Percentiles rank a stretch among this genome's conserved stretches.
These are phyloP conservation scores for Sturnus vulgaris DNA, from an alignment of 2,113 vertebrate genomes.

Conservation along the genomic window DNA sequence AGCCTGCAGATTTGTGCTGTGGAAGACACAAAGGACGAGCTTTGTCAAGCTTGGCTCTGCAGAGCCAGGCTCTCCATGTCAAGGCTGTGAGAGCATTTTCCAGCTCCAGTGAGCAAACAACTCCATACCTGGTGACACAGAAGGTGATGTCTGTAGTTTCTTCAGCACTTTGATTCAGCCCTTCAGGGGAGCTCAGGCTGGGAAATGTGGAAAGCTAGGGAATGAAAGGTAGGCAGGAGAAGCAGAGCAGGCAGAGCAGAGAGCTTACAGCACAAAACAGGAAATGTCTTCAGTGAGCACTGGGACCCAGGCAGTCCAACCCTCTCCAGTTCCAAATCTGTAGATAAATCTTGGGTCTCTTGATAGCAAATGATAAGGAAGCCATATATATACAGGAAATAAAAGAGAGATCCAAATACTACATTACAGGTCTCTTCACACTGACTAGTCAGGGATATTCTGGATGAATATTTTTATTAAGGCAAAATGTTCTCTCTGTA, in stretches of 20 bases:
- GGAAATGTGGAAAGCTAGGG: not conserved
- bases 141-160: not conserved
- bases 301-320: not conserved
- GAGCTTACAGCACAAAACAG: not conserved
- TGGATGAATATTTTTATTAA: not conserved
- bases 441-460: not conserved
- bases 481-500: not conserved
- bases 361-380: not conserved
- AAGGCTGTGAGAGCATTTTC: not conserved
- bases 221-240: not conserved
- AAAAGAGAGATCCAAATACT: not conserved
- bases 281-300: not conserved
- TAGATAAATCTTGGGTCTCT: not conserved
- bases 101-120: not conserved
- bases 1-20: not conserved
- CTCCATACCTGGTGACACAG: not conserved
- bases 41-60: not conserved
- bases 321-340: not conserved
- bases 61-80: not conserved
- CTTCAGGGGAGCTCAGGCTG: not conserved
- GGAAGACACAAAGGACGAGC: not conserved
- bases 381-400: not conserved
- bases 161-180: not conserved
- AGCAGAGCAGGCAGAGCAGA: not conserved
- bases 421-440: fast-evolving